Percentiles rank a stretch among this genome's conserved stretches.
These are phyloP conservation scores for Zaprionus lachaisei DNA, from an alignment of 1,140 invertebrate species.

Conservation along the genomic window DNA sequence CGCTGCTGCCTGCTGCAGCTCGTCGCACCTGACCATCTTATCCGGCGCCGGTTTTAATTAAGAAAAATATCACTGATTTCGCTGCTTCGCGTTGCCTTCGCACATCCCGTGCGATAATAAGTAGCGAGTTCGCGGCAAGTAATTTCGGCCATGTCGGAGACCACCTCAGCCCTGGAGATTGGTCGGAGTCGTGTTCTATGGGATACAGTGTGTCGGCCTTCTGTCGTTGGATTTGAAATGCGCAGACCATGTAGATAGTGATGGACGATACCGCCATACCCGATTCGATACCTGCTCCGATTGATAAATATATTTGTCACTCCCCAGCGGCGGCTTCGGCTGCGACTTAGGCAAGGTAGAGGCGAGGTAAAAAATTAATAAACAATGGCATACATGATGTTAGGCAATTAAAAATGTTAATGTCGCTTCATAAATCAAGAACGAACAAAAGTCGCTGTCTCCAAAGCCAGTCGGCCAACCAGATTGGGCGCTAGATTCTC, in stretches of 20 bases:
- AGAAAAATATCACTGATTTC: conserved; percentile 68
- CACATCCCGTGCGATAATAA: conserved; percentile 61
- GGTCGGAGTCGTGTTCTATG: conserved; percentile 19
- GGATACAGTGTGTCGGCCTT: conserved; percentile 25
- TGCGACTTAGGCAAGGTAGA: conserved; percentile 8
- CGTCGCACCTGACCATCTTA: conserved; percentile 61
- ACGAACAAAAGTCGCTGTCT: conserved; percentile 48
- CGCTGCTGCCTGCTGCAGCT: background rate
- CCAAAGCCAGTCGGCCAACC: conserved; percentile 60
- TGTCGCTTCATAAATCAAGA: conserved; percentile 81
- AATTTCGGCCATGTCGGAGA: background rate
- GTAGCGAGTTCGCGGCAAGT: conserved; percentile 8
- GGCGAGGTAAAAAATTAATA: conserved; percentile 77
- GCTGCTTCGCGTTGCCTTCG: conserved; percentile 16
- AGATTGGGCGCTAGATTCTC: conserved; percentile 65
- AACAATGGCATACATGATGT: conserved; percentile 84
- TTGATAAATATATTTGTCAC: conserved; percentile 83
- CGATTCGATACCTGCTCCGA: conserved; percentile 34
- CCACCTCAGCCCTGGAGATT: background rate
- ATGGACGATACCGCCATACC: conserved; percentile 51
- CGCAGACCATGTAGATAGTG: conserved; percentile 48
- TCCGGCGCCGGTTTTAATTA: conserved; percentile 71
- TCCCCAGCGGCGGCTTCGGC: conserved; percentile 41
- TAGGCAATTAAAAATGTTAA: conserved; percentile 84
- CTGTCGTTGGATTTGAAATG: conserved; percentile 51